Evolutionary conservation across 2,888 invertebrate species (phyloP).

Genomic region (Camptogramma bilineatum): DNA sequence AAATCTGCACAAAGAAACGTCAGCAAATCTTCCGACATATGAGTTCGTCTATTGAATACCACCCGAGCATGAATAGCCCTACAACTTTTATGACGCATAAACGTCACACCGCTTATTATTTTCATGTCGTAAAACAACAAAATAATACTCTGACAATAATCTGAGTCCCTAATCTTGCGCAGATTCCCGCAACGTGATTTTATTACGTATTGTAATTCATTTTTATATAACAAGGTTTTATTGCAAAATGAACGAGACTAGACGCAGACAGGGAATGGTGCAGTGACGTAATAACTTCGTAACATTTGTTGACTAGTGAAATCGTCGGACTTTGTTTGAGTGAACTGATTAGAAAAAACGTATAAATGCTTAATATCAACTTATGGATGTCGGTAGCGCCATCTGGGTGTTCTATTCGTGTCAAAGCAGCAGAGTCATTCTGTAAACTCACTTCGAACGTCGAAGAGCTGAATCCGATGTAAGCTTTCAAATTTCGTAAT

Average conservation of each 20-base stretch:
- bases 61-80: conserved; percentile 49
- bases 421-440: too few relatives aligned
- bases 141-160: conserved; percentile 79
- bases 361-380: too few relatives aligned
- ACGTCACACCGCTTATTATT: conserved; percentile 76
- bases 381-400: too few relatives aligned
- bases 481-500: too few relatives aligned
- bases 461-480: too few relatives aligned
- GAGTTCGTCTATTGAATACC: conserved; percentile 22
- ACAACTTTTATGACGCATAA: conserved; percentile 77
- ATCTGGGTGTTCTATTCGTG: too few relatives aligned
- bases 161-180: conserved; percentile 68
- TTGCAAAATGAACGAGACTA: conserved; percentile 60
- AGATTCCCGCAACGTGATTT: conserved; percentile 65
- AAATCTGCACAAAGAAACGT: conserved; percentile 6
- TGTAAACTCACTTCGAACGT: too few relatives aligned
- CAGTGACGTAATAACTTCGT: conserved; percentile 48
- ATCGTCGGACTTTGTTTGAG: neutral
- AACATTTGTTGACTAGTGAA: conserved; percentile 26
- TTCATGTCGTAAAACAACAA: conserved; percentile 82
- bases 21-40: conserved; percentile 5
- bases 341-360: neutral
- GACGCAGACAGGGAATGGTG: conserved; percentile 43
- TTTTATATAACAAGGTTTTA: conserved; percentile 71
- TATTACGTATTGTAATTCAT: conserved; percentile 76